Conservation (phyloP, 2,113 vertebrate genomes). For the Ardeotis arabs region DNA sequence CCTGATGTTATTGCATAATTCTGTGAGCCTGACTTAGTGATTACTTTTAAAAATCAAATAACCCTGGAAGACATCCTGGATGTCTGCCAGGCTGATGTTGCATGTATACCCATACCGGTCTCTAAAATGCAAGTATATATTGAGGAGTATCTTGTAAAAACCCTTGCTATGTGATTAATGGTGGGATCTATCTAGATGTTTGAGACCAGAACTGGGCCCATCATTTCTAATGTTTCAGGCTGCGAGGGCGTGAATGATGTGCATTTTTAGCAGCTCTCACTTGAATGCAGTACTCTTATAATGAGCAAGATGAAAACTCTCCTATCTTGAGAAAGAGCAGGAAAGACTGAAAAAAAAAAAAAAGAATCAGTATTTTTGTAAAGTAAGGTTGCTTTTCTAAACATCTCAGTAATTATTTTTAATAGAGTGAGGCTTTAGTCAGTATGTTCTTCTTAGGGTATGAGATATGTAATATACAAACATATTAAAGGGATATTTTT, state of each 20-base stretch:
- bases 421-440: neutral
- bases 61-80: neutral
- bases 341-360: neutral
- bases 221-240: neutral
- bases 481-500: neutral
- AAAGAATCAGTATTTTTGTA: neutral
- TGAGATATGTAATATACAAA: neutral
- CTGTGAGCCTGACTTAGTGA: neutral
- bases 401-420: neutral
- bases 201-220: neutral
- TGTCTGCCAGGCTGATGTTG: neutral
- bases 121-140: neutral
- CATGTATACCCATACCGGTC: neutral
- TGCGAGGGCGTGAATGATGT: neutral
- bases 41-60: conserved; percentile 30
- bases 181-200: neutral
- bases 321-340: neutral
- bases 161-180: neutral
- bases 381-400: neutral
- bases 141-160: neutral
- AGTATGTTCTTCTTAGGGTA: neutral
- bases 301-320: neutral
- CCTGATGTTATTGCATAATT: neutral
- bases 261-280: neutral
- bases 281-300: neutral